Evolutionary conservation across 2,888 invertebrate genomes (phyloP).

Genomic region (Tineola bisselliella): DNA sequence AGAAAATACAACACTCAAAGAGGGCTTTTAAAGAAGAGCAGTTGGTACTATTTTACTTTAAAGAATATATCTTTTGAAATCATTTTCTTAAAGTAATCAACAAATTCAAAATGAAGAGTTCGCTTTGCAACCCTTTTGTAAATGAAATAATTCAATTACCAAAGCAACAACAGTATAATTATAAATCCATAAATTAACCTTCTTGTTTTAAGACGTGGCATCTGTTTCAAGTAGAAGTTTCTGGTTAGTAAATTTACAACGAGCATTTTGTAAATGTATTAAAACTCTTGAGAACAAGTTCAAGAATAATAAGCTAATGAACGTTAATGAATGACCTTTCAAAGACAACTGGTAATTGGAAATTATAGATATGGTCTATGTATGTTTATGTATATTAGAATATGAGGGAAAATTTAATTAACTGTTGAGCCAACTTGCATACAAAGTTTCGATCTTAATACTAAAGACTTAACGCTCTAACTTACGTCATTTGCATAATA

Average conservation of each 20-base stretch:
- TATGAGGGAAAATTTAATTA: not conserved
- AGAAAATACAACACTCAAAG: constrained; percentile 6
- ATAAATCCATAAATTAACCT: not conserved
- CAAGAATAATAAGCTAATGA: not conserved
- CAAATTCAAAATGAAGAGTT: not conserved
- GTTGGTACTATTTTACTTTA: not conserved
- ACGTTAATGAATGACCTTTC: not conserved
- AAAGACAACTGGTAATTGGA: not conserved
- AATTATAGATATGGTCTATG: not conserved
- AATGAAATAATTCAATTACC: not conserved
- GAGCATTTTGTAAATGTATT: not conserved
- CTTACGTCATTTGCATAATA: constrained; percentile 1
- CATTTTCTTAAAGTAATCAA: not conserved
- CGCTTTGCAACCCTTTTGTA: not conserved
- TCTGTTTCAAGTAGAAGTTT: not conserved
- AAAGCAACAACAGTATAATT: not conserved
- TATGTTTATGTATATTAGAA: not conserved
- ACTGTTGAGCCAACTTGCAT: not conserved
- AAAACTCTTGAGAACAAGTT: not conserved
- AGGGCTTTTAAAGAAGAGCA: not conserved
- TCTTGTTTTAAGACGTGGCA: not conserved
- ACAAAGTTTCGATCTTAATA: not conserved
- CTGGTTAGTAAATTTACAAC: not conserved
- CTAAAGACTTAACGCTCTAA: not conserved
- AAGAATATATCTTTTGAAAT: not conserved